Base-by-base conservation (phyloP, 2,113 vertebrate species). In the Amblyornis subalaris region DNA sequence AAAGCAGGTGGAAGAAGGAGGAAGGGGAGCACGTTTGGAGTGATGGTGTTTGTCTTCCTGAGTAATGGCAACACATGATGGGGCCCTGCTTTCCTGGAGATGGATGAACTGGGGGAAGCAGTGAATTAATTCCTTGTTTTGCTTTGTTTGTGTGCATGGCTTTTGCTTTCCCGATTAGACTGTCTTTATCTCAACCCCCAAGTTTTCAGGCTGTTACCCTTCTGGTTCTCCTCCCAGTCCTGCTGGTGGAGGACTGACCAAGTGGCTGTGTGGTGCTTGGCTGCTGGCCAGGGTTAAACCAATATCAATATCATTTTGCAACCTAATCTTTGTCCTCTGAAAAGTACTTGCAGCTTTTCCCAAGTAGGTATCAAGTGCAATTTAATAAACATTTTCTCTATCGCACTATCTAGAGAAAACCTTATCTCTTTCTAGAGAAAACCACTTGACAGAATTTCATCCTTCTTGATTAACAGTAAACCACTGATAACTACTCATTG, bases 371-470 rank as follows among this genome's bases (percentile, higher is more conserved):
- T 72, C 57, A 87, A 61, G 21, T 69, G 40, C 28, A 93, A 91
- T 76, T 78, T 91, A 93, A 94, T 75, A 94, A 94, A 78, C 10
- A 53, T 82, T 69, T 85, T 95, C 12, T 93, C 44, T 85, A 31
- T 64, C 13, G 35, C 7, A 14, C 38, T 72, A 44, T 84, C 51
- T 64, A 71, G 35, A 86, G 35, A 60, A 92, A 83, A 90, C 12
- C 13, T 83, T 88, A 83, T 83, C 67, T 55, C 44, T 53, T 89
- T 92, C 44, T 53, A 69, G 40, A 73, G 72, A 82, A 91, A 78
- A 75, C 12, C 66, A 57, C 18, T 76, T 93, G 78, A 93, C 66
- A 89, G 70, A 89, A 89, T 79, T 44, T 44, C 77, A 93, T 94
- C 18, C 78, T 75, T 96, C 55, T 72, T 69, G 9, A 91, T 78